Conservation (phyloP, 2,797 vertebrate species). For the Muscicapa comitata region DNA sequence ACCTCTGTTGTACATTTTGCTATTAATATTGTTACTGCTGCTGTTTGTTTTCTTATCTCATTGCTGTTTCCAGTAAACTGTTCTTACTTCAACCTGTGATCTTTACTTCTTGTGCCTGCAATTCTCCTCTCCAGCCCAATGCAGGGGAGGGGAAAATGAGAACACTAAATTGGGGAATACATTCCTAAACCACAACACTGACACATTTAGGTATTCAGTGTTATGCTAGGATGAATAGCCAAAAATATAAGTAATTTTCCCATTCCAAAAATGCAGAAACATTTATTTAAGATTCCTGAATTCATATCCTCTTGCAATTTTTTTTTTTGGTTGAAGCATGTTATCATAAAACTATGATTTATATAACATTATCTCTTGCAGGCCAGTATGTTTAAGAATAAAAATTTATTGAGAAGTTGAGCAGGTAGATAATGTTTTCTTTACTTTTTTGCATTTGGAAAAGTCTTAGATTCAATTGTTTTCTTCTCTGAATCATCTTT, state of each 20-base stretch:
- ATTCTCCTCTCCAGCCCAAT: not conserved
- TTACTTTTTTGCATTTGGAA: not conserved
- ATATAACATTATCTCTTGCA: not conserved
- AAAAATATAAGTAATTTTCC: not conserved
- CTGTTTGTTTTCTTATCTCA: not conserved
- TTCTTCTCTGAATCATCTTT: not conserved
- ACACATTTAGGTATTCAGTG: not conserved
- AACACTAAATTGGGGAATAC: not conserved
- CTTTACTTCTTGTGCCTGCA: not conserved
- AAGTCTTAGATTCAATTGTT: not conserved
- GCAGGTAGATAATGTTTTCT: not conserved
- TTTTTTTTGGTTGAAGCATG: not conserved
- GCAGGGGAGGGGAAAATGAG: not conserved
- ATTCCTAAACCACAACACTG: not conserved
- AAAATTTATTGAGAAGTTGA: not conserved
- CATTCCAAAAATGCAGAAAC: not conserved
- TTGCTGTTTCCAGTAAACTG: not conserved
- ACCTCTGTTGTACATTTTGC: not conserved
- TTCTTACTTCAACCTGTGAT: fast-evolving
- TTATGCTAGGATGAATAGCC: not conserved
- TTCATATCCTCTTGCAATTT: not conserved
- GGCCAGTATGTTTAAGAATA: not conserved
- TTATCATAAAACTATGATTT: not conserved
- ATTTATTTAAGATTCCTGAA: not conserved
- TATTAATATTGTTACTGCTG: not conserved